Conservation (phyloP, 2,888 invertebrate species). For the Frankliniella intonsa region DNA sequence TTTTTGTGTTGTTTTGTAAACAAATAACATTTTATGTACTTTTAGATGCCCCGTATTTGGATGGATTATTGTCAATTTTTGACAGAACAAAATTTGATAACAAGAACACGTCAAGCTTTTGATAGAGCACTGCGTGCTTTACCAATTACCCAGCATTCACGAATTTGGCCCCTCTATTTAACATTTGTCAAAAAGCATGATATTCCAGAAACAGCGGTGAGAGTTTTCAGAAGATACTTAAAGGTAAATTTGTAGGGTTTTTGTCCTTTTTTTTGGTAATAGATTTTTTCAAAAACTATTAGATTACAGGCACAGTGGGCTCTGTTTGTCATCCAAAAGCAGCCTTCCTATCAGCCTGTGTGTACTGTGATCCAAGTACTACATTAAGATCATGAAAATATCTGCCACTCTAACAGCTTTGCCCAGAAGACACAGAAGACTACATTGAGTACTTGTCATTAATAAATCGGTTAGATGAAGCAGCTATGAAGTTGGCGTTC, state of each 20-base stretch:
- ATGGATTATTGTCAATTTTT: constrained; percentile 94
- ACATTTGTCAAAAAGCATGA: constrained; percentile 82
- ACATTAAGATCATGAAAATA: constrained; percentile 10
- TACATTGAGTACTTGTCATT: constrained; percentile 89
- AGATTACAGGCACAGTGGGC: background rate
- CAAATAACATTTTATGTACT: constrained; percentile 30
- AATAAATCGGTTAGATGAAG: constrained; percentile 87
- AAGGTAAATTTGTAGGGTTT: constrained; percentile 54
- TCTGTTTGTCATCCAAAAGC: background rate
- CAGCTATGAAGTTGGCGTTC: constrained; percentile 83
- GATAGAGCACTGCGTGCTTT: constrained; percentile 93
- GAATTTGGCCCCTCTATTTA: constrained; percentile 96
- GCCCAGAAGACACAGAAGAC: constrained; percentile 94
- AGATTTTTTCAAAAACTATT: constrained; percentile 28
- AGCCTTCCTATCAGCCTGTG: no score
- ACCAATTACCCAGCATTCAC: constrained; percentile 95
- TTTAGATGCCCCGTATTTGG: constrained; percentile 96
- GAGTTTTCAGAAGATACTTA: constrained; percentile 89
- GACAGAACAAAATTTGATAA: constrained; percentile 85
- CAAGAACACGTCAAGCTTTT: constrained; percentile 86
- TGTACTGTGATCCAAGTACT: no score
- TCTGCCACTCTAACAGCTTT: constrained; percentile 52
- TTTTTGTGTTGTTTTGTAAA: background rate
- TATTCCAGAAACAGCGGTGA: constrained; percentile 89
- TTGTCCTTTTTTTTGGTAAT: constrained; percentile 17